Conservation (phyloP, 2,113 vertebrate genomes). For the Rissa tridactyla region DNA sequence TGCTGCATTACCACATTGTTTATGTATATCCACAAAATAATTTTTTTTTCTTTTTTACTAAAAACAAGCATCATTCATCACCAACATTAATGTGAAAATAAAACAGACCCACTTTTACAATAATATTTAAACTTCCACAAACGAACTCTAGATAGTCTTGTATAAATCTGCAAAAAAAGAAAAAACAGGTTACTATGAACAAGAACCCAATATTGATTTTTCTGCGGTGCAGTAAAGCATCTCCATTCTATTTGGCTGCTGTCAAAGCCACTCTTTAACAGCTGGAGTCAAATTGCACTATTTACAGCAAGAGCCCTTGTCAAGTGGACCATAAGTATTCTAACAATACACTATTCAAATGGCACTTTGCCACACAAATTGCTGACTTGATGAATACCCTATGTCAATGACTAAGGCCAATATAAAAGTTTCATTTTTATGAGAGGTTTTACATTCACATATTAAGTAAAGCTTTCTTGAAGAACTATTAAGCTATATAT, state of each 20-base stretch:
- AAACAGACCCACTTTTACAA: conserved; percentile 45
- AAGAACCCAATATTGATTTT: conserved; percentile 95
- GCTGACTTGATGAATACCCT: conserved; percentile 80
- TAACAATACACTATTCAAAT: conserved; percentile 86
- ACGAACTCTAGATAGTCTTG: conserved; percentile 71
- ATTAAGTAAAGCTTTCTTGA: conserved; percentile 72
- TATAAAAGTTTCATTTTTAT: conserved; percentile 77
- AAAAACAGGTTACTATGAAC: conserved; percentile 89
- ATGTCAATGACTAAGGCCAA: conserved; percentile 70
- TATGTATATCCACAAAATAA: neutral
- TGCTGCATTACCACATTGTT: neutral
- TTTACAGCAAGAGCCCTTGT: conserved; percentile 93
- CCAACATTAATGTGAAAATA: conserved; percentile 38
- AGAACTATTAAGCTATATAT: conserved; percentile 67
- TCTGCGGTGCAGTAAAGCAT: conserved; percentile 87
- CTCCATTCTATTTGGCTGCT: conserved; percentile 91
- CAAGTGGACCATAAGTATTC: conserved; percentile 85
- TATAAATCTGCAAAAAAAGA: conserved; percentile 78
- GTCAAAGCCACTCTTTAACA: conserved; percentile 97
- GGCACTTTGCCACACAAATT: conserved; percentile 84
- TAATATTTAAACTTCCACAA: conserved; percentile 72
- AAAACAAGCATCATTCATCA: neutral
- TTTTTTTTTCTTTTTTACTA: neutral
- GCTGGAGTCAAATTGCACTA: conserved; percentile 99
- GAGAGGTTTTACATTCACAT: conserved; percentile 75